Evolutionary conservation across 1,140 invertebrate species (phyloP).

Genomic region (Halesus radiatus): DNA sequence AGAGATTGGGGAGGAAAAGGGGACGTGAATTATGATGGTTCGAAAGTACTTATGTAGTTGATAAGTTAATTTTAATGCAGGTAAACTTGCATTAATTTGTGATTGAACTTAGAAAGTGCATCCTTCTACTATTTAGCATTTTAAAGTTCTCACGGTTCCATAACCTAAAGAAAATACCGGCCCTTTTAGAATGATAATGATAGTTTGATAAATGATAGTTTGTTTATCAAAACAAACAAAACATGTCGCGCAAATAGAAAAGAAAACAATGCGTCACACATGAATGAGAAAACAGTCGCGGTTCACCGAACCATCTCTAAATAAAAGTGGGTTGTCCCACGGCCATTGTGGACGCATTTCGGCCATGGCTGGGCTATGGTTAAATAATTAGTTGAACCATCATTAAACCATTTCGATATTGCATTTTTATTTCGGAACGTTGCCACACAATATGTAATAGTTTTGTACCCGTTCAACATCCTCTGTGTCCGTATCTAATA

Average conservation of each 20-base stretch:
- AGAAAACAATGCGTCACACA: background rate
- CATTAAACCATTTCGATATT: constrained; percentile 30
- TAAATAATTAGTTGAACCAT: constrained; percentile 3
- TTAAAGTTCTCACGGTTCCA: no score
- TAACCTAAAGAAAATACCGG: no score
- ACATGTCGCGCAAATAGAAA: background rate
- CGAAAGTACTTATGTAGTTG: no score
- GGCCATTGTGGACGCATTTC: no score
- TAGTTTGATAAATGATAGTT: no score
- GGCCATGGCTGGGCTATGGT: background rate
- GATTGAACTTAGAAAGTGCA: no score
- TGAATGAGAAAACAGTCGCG: background rate
- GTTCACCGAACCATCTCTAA: background rate
- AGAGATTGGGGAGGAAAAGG: no score
- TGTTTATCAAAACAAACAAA: background rate
- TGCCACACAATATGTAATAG: background rate
- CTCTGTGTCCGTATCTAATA: background rate
- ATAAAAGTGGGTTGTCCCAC: background rate
- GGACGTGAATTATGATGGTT: no score
- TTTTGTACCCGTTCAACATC: constrained; percentile 7
- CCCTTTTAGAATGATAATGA: no score
- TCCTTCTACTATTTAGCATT: no score
- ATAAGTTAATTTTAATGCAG: no score
- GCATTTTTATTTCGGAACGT: constrained; percentile 20
- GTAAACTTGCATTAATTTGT: no score